Conservation (phyloP, 2,888 invertebrate genomes). For the Clivina fossor region DNA sequence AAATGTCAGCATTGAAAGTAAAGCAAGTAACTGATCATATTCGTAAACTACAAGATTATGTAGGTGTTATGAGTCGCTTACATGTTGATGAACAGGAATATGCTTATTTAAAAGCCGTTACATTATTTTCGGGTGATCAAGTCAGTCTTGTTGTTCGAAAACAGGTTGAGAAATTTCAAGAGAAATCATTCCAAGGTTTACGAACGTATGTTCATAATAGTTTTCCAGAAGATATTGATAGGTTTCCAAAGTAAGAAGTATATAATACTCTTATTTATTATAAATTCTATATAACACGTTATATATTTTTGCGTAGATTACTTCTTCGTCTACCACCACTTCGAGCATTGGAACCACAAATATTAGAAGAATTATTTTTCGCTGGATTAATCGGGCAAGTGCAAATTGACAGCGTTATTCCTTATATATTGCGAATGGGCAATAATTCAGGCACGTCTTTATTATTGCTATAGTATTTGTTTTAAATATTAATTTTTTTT, state of each 20-base stretch:
- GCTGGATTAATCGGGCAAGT: conserved; percentile 89
- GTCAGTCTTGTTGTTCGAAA: conserved; percentile 54
- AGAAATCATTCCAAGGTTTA: conserved; percentile 63
- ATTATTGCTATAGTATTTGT: conserved; percentile 3
- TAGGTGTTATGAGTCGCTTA: conserved; percentile 71
- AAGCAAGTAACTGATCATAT: conserved; percentile 78
- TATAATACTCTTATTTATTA: conserved; percentile 39
- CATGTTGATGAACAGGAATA: conserved; percentile 83
- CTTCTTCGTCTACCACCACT: conserved; percentile 72
- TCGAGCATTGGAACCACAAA: conserved; percentile 70
- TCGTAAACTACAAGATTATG: conserved; percentile 79
- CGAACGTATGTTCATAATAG: conserved; percentile 53
- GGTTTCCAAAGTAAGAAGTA: conserved; percentile 58
- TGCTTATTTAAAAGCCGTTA: conserved; percentile 82
- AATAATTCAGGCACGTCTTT: conserved; percentile 41
- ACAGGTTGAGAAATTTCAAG: conserved; percentile 63
- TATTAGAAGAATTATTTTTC: conserved; percentile 91
- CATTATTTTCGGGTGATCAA: conserved; percentile 62
- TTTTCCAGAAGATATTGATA: conserved; percentile 55
- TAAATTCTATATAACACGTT: background rate
- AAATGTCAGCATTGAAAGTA: conserved; percentile 74
- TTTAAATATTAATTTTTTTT: conserved; percentile 13
- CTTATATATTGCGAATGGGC: conserved; percentile 75
- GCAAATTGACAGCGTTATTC: conserved; percentile 93
- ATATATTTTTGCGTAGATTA: conserved; percentile 51